These are phyloP conservation scores for Heliconius erato DNA, from an alignment of 2,888 invertebrate species.

Conservation along the genomic window DNA sequence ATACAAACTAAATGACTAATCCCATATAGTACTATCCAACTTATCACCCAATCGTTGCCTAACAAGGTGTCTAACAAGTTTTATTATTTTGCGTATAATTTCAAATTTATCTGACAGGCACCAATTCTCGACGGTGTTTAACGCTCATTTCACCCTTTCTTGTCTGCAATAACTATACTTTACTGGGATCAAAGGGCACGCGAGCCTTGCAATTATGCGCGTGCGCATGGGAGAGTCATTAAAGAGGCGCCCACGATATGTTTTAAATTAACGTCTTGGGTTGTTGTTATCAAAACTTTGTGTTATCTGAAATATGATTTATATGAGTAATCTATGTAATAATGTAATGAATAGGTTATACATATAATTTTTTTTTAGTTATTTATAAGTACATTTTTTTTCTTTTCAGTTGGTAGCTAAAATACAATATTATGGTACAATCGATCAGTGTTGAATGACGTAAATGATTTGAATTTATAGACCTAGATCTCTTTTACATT, in stretches of 20 bases:
- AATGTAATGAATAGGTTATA: not conserved
- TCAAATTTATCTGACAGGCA: slow-evolving; percentile 74
- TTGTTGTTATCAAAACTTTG: slow-evolving; percentile 77
- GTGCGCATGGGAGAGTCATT: slow-evolving; percentile 80
- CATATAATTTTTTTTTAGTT: no score
- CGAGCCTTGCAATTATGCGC: slow-evolving; percentile 80
- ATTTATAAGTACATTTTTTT: no score
- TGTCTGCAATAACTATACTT: slow-evolving; percentile 82
- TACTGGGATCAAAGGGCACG: slow-evolving; percentile 82
- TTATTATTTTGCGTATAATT: slow-evolving; percentile 79
- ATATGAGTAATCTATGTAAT: slow-evolving; percentile 8
- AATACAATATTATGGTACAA: no score
- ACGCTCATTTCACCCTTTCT: slow-evolving; percentile 81
- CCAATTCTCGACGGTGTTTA: slow-evolving; percentile 72
- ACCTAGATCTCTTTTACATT: no score
- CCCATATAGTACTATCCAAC: slow-evolving; percentile 26
- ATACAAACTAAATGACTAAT: slow-evolving; percentile 32
- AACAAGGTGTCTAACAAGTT: slow-evolving; percentile 69
- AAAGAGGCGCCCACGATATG: slow-evolving; percentile 68
- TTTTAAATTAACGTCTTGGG: slow-evolving; percentile 74
- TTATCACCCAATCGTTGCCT: slow-evolving; percentile 53
- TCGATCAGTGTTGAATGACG: no score
- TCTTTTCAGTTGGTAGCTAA: no score
- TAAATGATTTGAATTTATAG: no score
- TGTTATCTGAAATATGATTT: slow-evolving; percentile 46